These are phyloP conservation scores for Nematostella vectensis DNA, from an alignment of 92 coral and sea anemone genomes.

Conservation along the genomic window DNA sequence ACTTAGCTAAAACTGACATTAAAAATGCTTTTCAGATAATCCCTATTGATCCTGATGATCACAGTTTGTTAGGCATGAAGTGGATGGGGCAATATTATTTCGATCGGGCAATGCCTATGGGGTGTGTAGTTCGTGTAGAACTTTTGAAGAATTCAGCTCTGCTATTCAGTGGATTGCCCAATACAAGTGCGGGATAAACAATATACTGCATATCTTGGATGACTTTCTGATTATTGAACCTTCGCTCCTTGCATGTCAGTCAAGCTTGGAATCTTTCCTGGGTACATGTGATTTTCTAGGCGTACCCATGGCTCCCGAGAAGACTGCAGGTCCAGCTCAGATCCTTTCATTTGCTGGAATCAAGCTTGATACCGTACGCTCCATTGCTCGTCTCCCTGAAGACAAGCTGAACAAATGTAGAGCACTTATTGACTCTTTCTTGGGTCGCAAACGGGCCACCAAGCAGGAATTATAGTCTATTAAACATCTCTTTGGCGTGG, in stretches of 20 bases:
- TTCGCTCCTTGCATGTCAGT: slow-evolving; percentile 5
- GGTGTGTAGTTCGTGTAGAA: slow-evolving; percentile 12
- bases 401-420: slow-evolving; percentile 29
- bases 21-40: slow-evolving; percentile 17
- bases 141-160: slow-evolving; percentile 16
- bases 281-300: slow-evolving; percentile 26
- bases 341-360: slow-evolving; percentile 36
- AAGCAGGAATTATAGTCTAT: slow-evolving; percentile 1
- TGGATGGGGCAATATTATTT: slow-evolving; percentile 16
- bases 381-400: slow-evolving; percentile 27
- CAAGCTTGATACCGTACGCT: slow-evolving; percentile 25
- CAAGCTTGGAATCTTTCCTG: slow-evolving; percentile 9
- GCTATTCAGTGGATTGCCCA: slow-evolving; percentile 22
- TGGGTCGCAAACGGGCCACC: slow-evolving; percentile 23
- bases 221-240: slow-evolving; percentile 23
- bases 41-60: slow-evolving; percentile 9
- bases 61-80: slow-evolving; percentile 9
- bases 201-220: slow-evolving; percentile 16
- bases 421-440: slow-evolving; percentile 14
- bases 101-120: slow-evolving; percentile 20
- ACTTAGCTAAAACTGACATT: slow-evolving; percentile 26
- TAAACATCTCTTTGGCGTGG: background rate
- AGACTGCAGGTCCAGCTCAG: slow-evolving; percentile 22
- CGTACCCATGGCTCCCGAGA: slow-evolving; percentile 26
- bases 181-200: background rate